Evolutionary conservation across 2,797 vertebrate species (phyloP).

Genomic region (Premnoplex brunnescens): DNA sequence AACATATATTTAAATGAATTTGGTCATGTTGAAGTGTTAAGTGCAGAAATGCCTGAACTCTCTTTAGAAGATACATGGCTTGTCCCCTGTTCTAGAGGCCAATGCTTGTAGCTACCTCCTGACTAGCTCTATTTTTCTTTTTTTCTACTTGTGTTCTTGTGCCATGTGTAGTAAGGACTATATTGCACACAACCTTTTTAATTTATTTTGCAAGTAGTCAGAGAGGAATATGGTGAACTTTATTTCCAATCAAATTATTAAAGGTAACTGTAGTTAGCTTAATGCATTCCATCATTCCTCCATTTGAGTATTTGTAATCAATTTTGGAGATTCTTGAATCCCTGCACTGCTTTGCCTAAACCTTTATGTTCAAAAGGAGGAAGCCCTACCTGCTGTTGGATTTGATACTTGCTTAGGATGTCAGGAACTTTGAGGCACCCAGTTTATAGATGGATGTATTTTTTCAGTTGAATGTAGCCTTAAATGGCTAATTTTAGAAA

Average conservation of each 20-base stretch:
- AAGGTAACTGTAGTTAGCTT: background rate
- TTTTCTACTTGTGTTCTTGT: background rate
- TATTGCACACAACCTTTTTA: background rate
- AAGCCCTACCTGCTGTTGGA: background rate
- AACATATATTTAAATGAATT: background rate
- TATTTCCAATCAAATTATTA: background rate
- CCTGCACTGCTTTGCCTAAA: background rate
- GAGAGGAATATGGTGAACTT: background rate
- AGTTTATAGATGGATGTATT: background rate
- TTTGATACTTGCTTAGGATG: background rate
- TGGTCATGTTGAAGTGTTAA: background rate
- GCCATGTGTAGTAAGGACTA: background rate
- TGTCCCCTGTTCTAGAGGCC: background rate
- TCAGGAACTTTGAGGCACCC: background rate
- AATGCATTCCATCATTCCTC: background rate
- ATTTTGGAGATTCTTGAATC: background rate
- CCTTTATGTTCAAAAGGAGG: background rate
- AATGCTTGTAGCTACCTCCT: background rate
- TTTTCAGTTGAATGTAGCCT: background rate
- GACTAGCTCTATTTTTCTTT: background rate
- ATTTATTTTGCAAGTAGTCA: background rate
- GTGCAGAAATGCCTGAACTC: background rate
- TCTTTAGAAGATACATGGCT: background rate
- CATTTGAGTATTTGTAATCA: background rate
- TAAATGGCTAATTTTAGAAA: background rate